These are phyloP conservation scores for Xenus cinereus DNA, from an alignment of 2,113 vertebrate species.

Conservation along the genomic window DNA sequence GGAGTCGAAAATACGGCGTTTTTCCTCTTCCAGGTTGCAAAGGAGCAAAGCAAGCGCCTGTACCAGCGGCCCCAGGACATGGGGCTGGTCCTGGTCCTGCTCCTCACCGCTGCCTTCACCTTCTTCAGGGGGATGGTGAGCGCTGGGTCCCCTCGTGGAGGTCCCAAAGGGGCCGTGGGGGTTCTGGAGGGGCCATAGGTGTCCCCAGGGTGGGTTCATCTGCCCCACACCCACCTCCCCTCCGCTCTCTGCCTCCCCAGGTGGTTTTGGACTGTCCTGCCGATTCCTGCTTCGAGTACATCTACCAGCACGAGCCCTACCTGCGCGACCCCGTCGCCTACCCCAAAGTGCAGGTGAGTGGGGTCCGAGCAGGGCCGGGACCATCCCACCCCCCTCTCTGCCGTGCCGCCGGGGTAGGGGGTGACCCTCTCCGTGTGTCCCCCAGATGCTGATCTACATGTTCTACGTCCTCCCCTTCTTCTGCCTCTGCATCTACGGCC, in stretches of 20 bases:
- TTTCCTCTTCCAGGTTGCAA: slow-evolving; percentile 66
- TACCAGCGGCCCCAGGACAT: slow-evolving; percentile 80
- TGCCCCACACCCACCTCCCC: fast-evolving
- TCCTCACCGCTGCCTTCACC: slow-evolving; percentile 77
- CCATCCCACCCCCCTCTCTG: no score
- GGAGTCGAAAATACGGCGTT: fast-evolving
- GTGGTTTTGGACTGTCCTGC: slow-evolving; percentile 85
- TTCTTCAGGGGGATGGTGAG: slow-evolving; percentile 88
- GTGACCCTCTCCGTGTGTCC: neutral
- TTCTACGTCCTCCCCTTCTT: slow-evolving; percentile 86
- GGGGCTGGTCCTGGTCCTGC: slow-evolving; percentile 73
- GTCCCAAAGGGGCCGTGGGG: neutral
- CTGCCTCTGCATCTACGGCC: slow-evolving; percentile 78
- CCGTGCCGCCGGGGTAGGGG: fast-evolving
- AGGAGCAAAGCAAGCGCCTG: slow-evolving; percentile 79
- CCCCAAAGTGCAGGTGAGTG: slow-evolving; percentile 85
- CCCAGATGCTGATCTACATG: slow-evolving; percentile 85
- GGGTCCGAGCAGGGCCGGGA: neutral
- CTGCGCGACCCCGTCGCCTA: slow-evolving; percentile 88
- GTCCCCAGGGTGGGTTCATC: fast-evolving
- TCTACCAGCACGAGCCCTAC: slow-evolving; percentile 87
- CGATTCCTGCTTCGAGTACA: slow-evolving; percentile 82
- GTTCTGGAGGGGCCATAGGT: fast-evolving
- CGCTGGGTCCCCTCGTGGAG: no score
- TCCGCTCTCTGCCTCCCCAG: slow-evolving; percentile 45